phyloP scores from a whole-genome alignment of 2,113 vertebrate species.

The Vireo altiloquus region DNA sequence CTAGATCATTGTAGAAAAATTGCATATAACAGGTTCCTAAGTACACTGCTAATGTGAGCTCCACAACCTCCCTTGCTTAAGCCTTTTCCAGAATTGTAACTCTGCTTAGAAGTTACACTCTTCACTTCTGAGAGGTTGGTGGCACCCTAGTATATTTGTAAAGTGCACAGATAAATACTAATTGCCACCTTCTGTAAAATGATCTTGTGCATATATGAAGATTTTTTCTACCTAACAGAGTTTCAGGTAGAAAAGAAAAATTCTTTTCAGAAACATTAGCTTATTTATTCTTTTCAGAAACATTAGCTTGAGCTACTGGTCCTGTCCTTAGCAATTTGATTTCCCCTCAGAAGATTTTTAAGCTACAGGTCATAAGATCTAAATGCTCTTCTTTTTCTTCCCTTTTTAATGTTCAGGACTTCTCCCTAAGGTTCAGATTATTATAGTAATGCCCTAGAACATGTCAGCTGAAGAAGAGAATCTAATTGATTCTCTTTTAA shows the following conservation, averaged over 20 bases:
- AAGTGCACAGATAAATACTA: not conserved
- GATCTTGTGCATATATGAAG: not conserved
- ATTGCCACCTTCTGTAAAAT: not conserved
- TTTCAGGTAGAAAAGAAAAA: not conserved
- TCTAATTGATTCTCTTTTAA: not conserved
- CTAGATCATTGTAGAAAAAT: not conserved
- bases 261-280: not conserved
- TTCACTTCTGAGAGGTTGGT: not conserved
- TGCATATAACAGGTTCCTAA: not conserved
- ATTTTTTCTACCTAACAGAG: not conserved
- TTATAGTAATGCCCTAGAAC: not conserved
- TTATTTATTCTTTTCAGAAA: not conserved
- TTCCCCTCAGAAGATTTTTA: not conserved
- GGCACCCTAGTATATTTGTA: not conserved
- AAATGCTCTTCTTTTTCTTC: not conserved
- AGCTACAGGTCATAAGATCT: not conserved
- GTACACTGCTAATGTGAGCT: not conserved
- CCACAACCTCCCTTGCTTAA: not conserved
- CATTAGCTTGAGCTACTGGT: not conserved
- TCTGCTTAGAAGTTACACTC: not conserved
- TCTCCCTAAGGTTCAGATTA: not conserved
- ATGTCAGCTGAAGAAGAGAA: not conserved
- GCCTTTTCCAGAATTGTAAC: not conserved
- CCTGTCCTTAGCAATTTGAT: not conserved
- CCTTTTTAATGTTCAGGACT: not conserved